Evolutionary conservation across 2,797 vertebrate genomes (phyloP).

Genomic region (Macropus fuliginosus): DNA sequence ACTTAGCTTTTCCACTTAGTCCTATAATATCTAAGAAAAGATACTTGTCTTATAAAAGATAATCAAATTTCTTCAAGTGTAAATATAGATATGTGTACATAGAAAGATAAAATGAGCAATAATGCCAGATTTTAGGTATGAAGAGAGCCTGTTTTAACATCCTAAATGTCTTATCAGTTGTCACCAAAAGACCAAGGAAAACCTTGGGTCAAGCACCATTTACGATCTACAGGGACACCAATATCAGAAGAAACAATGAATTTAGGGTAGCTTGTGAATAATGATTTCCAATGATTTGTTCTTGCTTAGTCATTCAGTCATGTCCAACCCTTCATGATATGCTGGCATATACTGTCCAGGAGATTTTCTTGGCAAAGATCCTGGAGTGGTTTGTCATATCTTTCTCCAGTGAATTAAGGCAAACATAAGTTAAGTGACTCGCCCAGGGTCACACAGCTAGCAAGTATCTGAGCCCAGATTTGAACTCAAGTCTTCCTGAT

Average conservation of each 20-base stretch:
- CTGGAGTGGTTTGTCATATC: not conserved
- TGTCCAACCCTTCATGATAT: not conserved
- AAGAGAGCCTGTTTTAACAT: not conserved
- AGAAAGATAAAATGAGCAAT: not conserved
- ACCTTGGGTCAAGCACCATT: not conserved
- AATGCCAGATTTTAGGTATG: constrained; percentile 15
- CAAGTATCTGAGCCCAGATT: not conserved
- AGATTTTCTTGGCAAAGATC: not conserved
- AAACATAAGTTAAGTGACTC: too few species aligned
- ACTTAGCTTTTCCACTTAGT: not conserved
- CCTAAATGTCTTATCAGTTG: not conserved
- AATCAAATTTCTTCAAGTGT: constrained; percentile 21
- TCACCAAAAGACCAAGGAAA: not conserved
- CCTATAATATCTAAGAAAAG: not conserved
- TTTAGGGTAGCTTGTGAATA: not conserved
- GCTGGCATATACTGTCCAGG: not conserved
- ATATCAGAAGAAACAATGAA: not conserved
- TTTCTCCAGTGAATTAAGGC: not conserved
- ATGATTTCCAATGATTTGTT: not conserved
- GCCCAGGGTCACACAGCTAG: not conserved
- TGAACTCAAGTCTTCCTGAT: not conserved
- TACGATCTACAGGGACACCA: not conserved
- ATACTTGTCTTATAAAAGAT: constrained; percentile 9
- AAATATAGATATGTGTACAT: not conserved
- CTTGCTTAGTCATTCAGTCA: not conserved